phyloP scores from a whole-genome alignment of 2,888 invertebrate genomes.

The Drosophila leonis region DNA sequence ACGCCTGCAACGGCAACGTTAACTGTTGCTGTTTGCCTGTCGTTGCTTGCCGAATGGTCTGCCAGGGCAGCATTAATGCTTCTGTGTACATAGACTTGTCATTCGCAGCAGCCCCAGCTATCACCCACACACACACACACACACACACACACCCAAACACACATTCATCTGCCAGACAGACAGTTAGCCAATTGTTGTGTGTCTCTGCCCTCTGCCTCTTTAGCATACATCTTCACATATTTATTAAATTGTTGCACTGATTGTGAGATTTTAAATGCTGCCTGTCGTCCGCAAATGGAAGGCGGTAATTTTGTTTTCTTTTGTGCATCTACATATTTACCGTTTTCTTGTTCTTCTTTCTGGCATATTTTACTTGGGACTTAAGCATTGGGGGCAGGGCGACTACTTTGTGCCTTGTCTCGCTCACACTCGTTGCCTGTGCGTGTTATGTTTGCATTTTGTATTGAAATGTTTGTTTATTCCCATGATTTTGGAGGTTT shows the following conservation, averaged over 20 bases:
- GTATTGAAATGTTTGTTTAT: constrained; percentile 51
- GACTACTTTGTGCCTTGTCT: constrained; percentile 15
- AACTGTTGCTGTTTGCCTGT: constrained; percentile 33
- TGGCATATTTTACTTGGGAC: constrained; percentile 17
- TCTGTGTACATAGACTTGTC: constrained; percentile 71
- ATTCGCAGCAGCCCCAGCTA: constrained; percentile 44
- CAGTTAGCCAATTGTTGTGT: constrained; percentile 40
- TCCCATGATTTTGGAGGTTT: constrained; percentile 30
- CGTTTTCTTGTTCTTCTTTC: constrained; percentile 23
- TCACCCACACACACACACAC: constrained; percentile 22
- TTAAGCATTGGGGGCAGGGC: constrained; percentile 22
- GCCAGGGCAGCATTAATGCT: constrained; percentile 65
- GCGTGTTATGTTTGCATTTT: constrained; percentile 9
- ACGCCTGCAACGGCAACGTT: constrained; percentile 11
- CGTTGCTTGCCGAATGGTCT: constrained; percentile 2
- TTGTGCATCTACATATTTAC: constrained; percentile 67
- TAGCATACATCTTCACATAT: constrained; percentile 21
- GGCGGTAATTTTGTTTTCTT: constrained; percentile 62
- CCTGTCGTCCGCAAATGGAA: constrained; percentile 32
- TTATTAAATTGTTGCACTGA: constrained; percentile 63
- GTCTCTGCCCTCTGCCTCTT: background rate
- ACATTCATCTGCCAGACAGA: constrained; percentile 33
- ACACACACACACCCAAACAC: constrained; percentile 16
- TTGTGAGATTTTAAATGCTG: constrained; percentile 49
- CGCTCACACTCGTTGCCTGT: background rate